phyloP scores from a whole-genome alignment of 2,797 vertebrate species.

The Babyrousa celebensis region DNA sequence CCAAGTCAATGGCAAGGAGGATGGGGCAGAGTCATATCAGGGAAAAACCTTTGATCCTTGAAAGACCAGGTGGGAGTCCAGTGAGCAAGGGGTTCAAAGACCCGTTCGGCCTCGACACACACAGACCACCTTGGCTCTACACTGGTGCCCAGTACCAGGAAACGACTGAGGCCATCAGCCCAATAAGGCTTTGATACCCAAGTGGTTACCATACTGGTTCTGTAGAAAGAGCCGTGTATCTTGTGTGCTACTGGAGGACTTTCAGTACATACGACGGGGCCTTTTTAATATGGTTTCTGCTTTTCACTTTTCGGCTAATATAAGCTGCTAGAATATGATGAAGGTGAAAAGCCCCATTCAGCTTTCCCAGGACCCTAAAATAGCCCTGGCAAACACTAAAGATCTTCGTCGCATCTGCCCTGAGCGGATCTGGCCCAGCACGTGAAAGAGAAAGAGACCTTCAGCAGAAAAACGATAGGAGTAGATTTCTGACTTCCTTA shows the following conservation, averaged over 20 bases:
- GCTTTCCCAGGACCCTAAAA: not conserved
- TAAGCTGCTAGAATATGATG: not conserved
- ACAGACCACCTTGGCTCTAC: accelerated
- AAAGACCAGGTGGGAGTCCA: not conserved
- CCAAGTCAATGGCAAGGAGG: too few relatives aligned
- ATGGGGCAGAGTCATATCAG: accelerated
- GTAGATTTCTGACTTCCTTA: not conserved
- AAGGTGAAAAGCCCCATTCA: not conserved
- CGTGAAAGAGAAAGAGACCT: not conserved
- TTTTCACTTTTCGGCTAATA: not conserved
- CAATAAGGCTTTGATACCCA: not conserved
- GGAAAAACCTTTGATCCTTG: not conserved
- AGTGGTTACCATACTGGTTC: not conserved
- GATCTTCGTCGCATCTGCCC: not conserved
- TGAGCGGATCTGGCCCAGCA: not conserved
- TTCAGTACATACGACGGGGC: too few relatives aligned
- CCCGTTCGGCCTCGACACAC: accelerated
- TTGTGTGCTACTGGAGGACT: not conserved
- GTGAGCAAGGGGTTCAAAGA: accelerated
- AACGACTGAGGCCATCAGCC: not conserved
- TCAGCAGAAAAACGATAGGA: not conserved
- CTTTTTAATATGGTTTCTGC: not conserved
- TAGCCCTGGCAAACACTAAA: not conserved
- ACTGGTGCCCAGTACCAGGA: not conserved
- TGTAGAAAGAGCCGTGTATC: not conserved